Evolutionary conservation across 2,888 invertebrate species (phyloP), one percentile per base, ranked within the genome.

Genomic region (Drosophila ustulata): DNA sequence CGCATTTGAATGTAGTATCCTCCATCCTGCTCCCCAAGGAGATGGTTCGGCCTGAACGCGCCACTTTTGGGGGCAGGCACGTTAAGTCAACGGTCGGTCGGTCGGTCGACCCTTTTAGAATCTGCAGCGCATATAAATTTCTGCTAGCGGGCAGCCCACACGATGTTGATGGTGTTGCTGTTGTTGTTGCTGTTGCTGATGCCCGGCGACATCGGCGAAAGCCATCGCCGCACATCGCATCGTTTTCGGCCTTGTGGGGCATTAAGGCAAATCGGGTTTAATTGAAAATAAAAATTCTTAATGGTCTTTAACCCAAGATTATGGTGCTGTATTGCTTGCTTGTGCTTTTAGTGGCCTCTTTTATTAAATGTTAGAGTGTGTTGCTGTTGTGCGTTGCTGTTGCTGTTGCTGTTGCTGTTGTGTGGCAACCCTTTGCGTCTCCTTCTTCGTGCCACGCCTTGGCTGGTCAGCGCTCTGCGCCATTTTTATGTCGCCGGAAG

Each of bases 261-360:
- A 90, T 89, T 90, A 89, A 88, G 82, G 82, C 79, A 89, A 89
- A 86, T 90, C 84, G 88, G 88, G 81, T 82, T 89, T 90, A 89
- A 89, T 89, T 89, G 90, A 89, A 89, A 90, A 89, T 89, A 90
- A 89, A 89, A 89, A 90, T 89, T 89, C 90, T 87, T 88, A 89
- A 90, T 89, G 88, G 83, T 85, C 88, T 81, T 88, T 88, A 89
- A 88, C 90, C 90, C 90, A 79, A 89, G 87, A 87, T 89, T 89
- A 89, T 83, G 88, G 80, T 72, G 73, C 79, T 81, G 79, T 83
- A 84, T 85, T 89, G 78, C 80, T 49, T 49, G 56, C 59, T 69
- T 63, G 62, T 78, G 79, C 82, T 88, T 82, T 89, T 88, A 82
- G 82, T 88, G 82, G 80, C 82, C 76, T 72, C 82, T 81, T 84